A percentile compares a stretch with the other conserved stretches of the same genome.
Evolutionary conservation across 2,888 invertebrate genomes (phyloP).

Genomic region (Dexiosoma caninum): DNA sequence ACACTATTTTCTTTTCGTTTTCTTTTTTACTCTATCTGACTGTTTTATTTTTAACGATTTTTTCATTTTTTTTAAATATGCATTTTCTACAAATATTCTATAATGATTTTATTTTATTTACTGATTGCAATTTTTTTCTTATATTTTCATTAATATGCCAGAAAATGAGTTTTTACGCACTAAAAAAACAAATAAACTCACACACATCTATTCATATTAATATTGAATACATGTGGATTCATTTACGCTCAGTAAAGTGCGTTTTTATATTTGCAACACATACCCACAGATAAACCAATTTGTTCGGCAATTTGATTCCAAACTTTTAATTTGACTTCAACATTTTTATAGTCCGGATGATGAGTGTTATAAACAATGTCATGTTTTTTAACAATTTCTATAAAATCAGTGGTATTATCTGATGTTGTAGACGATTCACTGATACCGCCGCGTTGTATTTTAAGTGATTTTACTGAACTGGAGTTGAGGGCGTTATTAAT

Average conservation of each 20-base stretch:
- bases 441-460: constrained; percentile 70
- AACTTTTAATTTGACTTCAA: constrained; percentile 75
- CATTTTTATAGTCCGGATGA: constrained; percentile 77
- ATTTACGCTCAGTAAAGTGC: no score
- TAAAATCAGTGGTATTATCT: constrained; percentile 76
- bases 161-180: constrained; percentile 20
- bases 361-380: constrained; percentile 77
- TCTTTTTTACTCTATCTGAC: constrained; percentile 8
- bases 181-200: neutral
- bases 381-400: constrained; percentile 76
- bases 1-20: constrained; percentile 32
- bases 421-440: constrained; percentile 75
- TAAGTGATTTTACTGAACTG: constrained; percentile 58
- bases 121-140: neutral
- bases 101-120: neutral
- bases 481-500: neutral
- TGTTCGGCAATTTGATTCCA: constrained; percentile 76
- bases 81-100: constrained; percentile 27
- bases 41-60: constrained; percentile 35
- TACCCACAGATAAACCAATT: constrained; percentile 77
- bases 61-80: constrained; percentile 18
- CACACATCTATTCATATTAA: neutral
- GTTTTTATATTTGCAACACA: constrained; percentile 64
- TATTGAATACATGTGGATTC: no score
- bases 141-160: neutral